Conservation (phyloP, 1,140 invertebrate genomes). For the Heliconius melpomene region DNA sequence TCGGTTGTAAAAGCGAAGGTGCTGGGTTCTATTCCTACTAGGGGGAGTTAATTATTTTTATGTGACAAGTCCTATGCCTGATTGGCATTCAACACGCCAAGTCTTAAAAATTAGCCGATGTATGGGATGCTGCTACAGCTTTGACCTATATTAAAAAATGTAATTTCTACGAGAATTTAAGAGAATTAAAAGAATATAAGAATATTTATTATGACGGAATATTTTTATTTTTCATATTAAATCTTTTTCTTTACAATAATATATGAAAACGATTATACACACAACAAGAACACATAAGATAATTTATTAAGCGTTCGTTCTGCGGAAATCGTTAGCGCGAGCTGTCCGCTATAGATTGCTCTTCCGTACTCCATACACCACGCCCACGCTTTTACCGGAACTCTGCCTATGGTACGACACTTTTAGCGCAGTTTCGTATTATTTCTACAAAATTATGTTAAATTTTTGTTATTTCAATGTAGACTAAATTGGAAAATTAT, state of each 20-base stretch:
- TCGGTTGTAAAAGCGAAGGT: too few relatives aligned
- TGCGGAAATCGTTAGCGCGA: slow-evolving; percentile 20
- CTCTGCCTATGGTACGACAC: background rate
- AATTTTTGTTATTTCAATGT: background rate
- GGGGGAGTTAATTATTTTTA: too few relatives aligned
- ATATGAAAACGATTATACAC: background rate
- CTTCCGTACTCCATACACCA: slow-evolving; percentile 22
- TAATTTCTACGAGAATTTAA: too few relatives aligned
- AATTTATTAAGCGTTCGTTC: slow-evolving; percentile 7
- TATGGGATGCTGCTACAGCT: too few relatives aligned
- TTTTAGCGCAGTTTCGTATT: background rate
- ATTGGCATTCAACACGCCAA: too few relatives aligned
- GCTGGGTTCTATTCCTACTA: too few relatives aligned
- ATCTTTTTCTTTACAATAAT: background rate
- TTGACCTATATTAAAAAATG: too few relatives aligned
- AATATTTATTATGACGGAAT: too few relatives aligned
- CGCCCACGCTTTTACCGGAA: slow-evolving; percentile 18
- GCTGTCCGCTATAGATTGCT: slow-evolving; percentile 1
- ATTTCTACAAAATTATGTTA: slow-evolving; percentile 1
- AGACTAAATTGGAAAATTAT: background rate
- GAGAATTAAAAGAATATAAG: too few relatives aligned
- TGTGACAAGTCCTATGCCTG: too few relatives aligned
- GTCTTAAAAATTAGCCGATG: too few relatives aligned
- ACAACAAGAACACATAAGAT: background rate
- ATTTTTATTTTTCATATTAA: too few relatives aligned